These are phyloP conservation scores for Parelbella ahira DNA, from an alignment of 2,888 invertebrate genomes.

Conservation along the genomic window DNA sequence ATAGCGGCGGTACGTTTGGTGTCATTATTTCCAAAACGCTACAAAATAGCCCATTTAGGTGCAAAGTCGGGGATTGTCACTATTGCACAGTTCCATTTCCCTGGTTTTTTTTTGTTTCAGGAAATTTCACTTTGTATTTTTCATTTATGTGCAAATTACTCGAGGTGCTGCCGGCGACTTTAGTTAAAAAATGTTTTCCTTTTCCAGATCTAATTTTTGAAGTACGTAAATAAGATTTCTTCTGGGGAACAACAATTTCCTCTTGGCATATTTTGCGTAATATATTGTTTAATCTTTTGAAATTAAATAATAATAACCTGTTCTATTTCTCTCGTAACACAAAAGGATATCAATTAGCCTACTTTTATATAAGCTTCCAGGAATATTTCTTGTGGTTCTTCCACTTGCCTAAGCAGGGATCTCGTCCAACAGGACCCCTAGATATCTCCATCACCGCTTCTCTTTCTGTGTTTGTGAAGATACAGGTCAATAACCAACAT, in stretches of 20 bases:
- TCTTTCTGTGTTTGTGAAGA: too few species aligned
- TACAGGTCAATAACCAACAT: too few species aligned
- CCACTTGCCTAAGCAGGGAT: too few species aligned
- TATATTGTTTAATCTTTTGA: too few species aligned
- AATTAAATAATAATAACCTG: too few species aligned
- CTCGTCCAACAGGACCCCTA: too few species aligned
- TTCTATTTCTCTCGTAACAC: too few species aligned
- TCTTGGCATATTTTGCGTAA: constrained; percentile 1
- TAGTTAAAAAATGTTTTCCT: constrained; percentile 15
- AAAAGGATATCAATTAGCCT: too few species aligned
- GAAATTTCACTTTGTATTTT: constrained; percentile 23
- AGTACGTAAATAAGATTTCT: constrained; percentile 18
- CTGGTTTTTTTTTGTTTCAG: constrained; percentile 21
- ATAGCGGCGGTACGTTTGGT: too few species aligned
- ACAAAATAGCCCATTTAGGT: constrained; percentile 13
- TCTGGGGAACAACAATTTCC: constrained; percentile 1
- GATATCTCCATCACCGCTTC: too few species aligned
- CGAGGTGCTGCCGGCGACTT: constrained; percentile 18
- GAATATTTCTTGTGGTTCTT: too few species aligned
- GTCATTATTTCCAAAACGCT: background rate
- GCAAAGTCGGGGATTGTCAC: constrained; percentile 18
- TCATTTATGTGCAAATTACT: constrained; percentile 25
- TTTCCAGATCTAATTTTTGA: constrained; percentile 14
- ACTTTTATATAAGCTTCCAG: too few species aligned
- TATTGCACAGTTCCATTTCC: constrained; percentile 17